Base-by-base conservation (phyloP, 1,140 invertebrate species). In the Brachystomella parvula region DNA sequence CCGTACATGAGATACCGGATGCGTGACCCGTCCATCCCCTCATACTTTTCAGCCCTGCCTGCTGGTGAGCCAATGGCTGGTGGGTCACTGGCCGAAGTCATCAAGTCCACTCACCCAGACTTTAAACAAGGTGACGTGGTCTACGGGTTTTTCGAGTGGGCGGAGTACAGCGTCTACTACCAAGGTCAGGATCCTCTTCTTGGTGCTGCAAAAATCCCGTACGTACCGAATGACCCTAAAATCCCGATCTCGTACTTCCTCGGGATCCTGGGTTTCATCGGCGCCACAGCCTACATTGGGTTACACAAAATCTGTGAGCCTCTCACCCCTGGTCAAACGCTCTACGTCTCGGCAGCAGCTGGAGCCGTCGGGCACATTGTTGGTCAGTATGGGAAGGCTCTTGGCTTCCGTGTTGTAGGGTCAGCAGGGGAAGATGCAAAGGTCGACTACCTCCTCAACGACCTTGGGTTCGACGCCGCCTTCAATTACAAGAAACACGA, bases 381-480 rank as follows among this genome's bases (percentile, higher is more conserved):
- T 3, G 61, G 61, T 44, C 61, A 62, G 28, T 21, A 15, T 47
- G 39, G 33, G 21, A 62, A 62, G 39, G 59, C 59, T 17, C 31
- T 61, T 21, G 61, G 35, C 12, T 24, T 56, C 33, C 30, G 12
- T 19, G 61, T 62, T 26, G 61, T 62, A 30, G 61, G 61, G 21
- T 62, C 15, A 2, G 61, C 61, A 19, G 61, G 61, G 21, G n/a
- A 12, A 3, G 61, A 62, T 15, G 61, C 9, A 15, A 62, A 62
- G 28, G 30, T 62, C 9, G 28, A 21, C 15, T 62, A 3, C 17
- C 28, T 62, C 3, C 12, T 56, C 3, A 62, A 62, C 19, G 61
- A 62, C n/a, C 32, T 62, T n/a, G 61, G 61, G 44, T 62, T 62
- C 28, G 61, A 62, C 24, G 31, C 3, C 12, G 61, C 61, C 12